Evolutionary conservation across 2,113 vertebrate species (phyloP).

Genomic region (Grallaria varia): DNA sequence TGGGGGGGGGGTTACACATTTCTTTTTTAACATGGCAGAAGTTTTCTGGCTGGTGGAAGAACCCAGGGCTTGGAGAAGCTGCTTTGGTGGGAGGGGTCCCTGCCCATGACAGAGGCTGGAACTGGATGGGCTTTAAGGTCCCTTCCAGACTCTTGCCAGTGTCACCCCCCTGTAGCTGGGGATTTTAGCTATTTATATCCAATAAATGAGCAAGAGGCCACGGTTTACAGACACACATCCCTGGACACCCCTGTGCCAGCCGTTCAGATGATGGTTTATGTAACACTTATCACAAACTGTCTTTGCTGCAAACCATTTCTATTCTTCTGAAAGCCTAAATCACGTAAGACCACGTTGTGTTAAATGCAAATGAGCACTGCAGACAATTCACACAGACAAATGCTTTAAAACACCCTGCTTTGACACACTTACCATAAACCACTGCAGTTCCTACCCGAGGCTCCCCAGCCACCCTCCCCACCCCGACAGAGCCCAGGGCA

Average conservation of each 20-base stretch:
- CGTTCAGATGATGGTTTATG: not conserved
- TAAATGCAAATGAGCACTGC: not conserved
- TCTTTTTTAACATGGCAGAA: fast-evolving
- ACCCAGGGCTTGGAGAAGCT: not conserved
- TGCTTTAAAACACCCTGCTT: not conserved
- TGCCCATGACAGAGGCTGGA: not conserved
- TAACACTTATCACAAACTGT: fast-evolving
- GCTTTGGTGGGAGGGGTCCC: not conserved
- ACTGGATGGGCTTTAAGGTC: not conserved
- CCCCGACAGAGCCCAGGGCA: not conserved
- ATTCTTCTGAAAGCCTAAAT: not conserved
- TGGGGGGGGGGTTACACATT: not conserved
- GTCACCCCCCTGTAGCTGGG: fast-evolving
- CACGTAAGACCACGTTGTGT: fast-evolving
- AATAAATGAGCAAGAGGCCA: not conserved
- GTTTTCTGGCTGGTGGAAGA: not conserved
- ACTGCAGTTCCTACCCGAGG: not conserved
- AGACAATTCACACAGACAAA: not conserved
- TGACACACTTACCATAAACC: not conserved
- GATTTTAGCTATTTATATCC: not conserved
- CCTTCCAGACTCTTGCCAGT: not conserved
- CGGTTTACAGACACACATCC: not conserved
- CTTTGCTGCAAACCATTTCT: not conserved
- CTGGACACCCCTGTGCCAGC: not conserved
- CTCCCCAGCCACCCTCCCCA: not conserved